Conservation (phyloP, 1,140 invertebrate genomes). For the Drosophila setifemur region DNA sequence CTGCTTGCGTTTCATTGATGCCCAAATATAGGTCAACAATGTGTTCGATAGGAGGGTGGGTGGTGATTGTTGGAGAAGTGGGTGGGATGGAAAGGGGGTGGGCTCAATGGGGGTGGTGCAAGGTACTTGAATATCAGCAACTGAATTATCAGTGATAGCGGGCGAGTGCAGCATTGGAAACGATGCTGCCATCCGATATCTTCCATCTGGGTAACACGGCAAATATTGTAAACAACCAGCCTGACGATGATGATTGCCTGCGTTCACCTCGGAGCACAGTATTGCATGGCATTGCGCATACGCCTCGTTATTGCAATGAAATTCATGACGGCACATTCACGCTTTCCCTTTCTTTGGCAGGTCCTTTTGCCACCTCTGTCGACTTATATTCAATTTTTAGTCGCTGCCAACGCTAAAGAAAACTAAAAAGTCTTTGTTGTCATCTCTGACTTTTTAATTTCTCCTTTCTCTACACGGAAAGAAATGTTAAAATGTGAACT, state of each 20-base stretch:
- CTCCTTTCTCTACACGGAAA: neutral
- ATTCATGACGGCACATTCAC: slow-evolving; percentile 54
- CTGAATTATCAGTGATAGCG: slow-evolving; percentile 54
- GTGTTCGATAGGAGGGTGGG: slow-evolving; percentile 40
- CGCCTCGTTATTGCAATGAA: slow-evolving; percentile 56
- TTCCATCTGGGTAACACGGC: slow-evolving; percentile 18
- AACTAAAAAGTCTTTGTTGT: slow-evolving; percentile 28
- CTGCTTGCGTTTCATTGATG: slow-evolving; percentile 77
- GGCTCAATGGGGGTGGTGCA: neutral
- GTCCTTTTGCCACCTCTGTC: neutral
- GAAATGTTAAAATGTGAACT: neutral
- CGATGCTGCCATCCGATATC: slow-evolving; percentile 33
- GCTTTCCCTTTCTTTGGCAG: slow-evolving; percentile 21
- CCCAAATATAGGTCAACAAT: slow-evolving; percentile 81
- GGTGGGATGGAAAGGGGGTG: neutral
- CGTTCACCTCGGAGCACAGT: slow-evolving; percentile 22
- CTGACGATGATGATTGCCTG: slow-evolving; percentile 38
- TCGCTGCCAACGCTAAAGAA: slow-evolving; percentile 27
- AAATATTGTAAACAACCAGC: slow-evolving; percentile 53
- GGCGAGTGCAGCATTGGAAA: slow-evolving; percentile 32
- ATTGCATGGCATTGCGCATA: slow-evolving; percentile 58
- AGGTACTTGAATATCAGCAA: slow-evolving; percentile 36
- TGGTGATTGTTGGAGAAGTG: neutral
- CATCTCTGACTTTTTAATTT: neutral
- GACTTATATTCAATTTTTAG: slow-evolving; percentile 59